Conservation (phyloP, 2,797 vertebrate genomes). For the Thunnus albacares region DNA sequence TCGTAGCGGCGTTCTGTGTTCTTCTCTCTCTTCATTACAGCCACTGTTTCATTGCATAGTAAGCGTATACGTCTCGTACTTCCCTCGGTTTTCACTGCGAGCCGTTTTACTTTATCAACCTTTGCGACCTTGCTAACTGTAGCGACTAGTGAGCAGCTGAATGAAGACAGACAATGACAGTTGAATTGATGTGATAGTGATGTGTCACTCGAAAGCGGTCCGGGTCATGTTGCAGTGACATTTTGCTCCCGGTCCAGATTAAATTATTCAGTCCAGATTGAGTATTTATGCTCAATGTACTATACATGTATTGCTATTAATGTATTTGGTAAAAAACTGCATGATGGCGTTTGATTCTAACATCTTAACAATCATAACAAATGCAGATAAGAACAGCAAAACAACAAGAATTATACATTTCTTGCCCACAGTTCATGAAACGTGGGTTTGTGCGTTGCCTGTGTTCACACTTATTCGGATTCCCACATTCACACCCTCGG, state of each 20-base stretch:
- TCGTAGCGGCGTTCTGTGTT: not conserved
- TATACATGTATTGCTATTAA: not conserved
- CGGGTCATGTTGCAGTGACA: not conserved
- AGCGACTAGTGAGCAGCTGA: too few relatives aligned
- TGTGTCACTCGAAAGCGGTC: too few relatives aligned
- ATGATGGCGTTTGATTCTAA: not conserved
- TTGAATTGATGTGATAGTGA: too few relatives aligned
- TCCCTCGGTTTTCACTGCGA: too few relatives aligned
- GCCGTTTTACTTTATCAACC: too few relatives aligned
- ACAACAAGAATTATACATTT: not conserved
- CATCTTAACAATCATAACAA: not conserved
- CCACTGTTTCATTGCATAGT: not conserved
- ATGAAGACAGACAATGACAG: too few relatives aligned
- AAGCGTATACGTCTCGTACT: not conserved
- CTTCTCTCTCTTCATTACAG: not conserved
- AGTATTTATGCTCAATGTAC: too few relatives aligned
- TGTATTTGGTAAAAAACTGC: not conserved
- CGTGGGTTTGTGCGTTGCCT: not conserved
- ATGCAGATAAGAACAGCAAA: too few relatives aligned
- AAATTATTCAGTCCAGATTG: too few relatives aligned
- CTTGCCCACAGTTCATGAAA: too few relatives aligned
- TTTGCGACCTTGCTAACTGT: too few relatives aligned
- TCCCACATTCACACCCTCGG: not conserved
- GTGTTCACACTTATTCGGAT: not conserved
- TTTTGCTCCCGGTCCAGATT: not conserved